Percentiles rank a stretch among this genome's conserved stretches.
phyloP scores from a whole-genome alignment of 2,113 vertebrate genomes.

The Lophius piscatorius region DNA sequence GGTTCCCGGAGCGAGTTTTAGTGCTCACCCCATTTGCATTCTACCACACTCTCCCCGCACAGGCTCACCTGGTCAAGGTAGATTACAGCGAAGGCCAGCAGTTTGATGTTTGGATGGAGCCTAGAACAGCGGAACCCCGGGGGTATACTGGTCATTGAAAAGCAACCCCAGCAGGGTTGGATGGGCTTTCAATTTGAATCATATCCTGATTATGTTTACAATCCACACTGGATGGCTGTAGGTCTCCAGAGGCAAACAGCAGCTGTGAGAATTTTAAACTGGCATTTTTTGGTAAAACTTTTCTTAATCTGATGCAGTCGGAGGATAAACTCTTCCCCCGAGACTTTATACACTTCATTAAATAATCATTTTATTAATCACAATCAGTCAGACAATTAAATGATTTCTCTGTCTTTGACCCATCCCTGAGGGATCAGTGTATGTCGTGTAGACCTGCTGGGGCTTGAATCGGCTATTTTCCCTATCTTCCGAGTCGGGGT shows the following conservation, averaged over 20 bases:
- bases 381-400: too few relatives aligned
- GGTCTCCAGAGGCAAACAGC: slow-evolving; percentile 23
- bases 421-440: too few relatives aligned
- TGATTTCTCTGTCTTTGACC: too few relatives aligned
- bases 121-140: slow-evolving; percentile 32
- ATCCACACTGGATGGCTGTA: not conserved
- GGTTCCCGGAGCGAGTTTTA: slow-evolving; percentile 52
- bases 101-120: too few relatives aligned
- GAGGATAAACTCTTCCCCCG: too few relatives aligned
- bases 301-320: too few relatives aligned
- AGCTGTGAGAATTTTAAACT: slow-evolving; percentile 8
- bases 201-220: slow-evolving; percentile 25
- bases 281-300: too few relatives aligned
- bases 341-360: too few relatives aligned
- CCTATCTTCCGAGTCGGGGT: too few relatives aligned
- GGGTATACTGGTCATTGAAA: slow-evolving; percentile 28
- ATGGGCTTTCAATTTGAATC: slow-evolving; percentile 36
- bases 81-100: slow-evolving; percentile 54
- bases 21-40: slow-evolving; percentile 66
- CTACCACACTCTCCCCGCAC: slow-evolving; percentile 32
- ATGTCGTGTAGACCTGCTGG: too few relatives aligned
- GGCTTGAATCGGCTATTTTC: too few relatives aligned
- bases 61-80: slow-evolving; percentile 59
- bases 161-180: not conserved
- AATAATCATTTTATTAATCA: too few relatives aligned